Conservation (phyloP, 2,888 invertebrate genomes). For the Morpho deidamia region DNA sequence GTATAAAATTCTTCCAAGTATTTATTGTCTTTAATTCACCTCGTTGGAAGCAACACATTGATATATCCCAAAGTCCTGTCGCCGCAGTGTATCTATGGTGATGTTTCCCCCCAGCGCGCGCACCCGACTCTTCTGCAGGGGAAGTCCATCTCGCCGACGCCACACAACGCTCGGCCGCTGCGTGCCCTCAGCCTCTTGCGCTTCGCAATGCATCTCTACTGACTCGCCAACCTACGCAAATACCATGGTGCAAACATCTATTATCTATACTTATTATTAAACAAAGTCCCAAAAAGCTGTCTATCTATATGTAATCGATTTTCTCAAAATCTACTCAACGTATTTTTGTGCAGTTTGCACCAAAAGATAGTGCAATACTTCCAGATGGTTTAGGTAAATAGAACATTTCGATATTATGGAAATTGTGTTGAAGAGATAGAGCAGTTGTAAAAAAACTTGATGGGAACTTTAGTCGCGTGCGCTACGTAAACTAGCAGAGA, state of each 20-base stretch:
- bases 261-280: too few species aligned
- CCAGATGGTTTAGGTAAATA: too few species aligned
- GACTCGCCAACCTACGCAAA: constrained; percentile 83
- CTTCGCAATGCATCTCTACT: constrained; percentile 97
- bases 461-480: too few species aligned
- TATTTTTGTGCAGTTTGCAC: too few species aligned
- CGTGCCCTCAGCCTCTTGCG: constrained; percentile 93
- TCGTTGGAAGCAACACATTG: constrained; percentile 97
- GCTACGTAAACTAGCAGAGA: too few species aligned
- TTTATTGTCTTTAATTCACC: constrained; percentile 37
- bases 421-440: too few species aligned
- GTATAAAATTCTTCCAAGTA: not conserved
- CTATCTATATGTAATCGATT: too few species aligned
- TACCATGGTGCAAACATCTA: not conserved
- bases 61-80: constrained; percentile 96
- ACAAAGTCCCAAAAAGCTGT: too few species aligned
- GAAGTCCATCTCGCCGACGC: constrained; percentile 91
- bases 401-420: too few species aligned
- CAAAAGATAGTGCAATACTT: too few species aligned
- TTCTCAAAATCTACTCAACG: too few species aligned
- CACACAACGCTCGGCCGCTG: constrained; percentile 94
- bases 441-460: too few species aligned
- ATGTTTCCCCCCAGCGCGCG: constrained; percentile 92
- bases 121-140: constrained; percentile 88
- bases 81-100: constrained; percentile 90